Evolutionary conservation across 2,888 invertebrate species (phyloP).

Genomic region (Perdita meconis): DNA sequence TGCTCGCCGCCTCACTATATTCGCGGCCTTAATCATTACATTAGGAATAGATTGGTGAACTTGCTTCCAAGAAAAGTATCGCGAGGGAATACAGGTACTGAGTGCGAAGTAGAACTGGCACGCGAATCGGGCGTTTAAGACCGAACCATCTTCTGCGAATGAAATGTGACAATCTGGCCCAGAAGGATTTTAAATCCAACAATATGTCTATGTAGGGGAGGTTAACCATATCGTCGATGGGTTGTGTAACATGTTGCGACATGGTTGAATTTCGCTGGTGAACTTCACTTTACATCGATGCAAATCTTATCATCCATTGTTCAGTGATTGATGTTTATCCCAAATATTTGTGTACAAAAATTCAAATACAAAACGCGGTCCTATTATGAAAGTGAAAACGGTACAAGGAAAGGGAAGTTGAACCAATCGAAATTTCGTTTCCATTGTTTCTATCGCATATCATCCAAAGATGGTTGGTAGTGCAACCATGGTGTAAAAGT

Average conservation of each 20-base stretch:
- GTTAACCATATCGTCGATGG: slow-evolving; percentile 40
- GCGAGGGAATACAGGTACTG: slow-evolving; percentile 8
- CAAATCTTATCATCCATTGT: no score
- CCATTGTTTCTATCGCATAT: no score
- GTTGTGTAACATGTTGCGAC: slow-evolving; percentile 12
- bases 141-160: slow-evolving; percentile 28
- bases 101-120: slow-evolving; percentile 36
- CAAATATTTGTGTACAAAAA: no score
- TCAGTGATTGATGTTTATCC: no score
- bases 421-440: no score
- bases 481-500: slow-evolving; percentile 21
- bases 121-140: slow-evolving; percentile 3
- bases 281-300: no score
- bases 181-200: slow-evolving; percentile 15
- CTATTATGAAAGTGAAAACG: no score
- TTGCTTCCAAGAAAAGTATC: slow-evolving; percentile 47
- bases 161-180: background rate
- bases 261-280: background rate
- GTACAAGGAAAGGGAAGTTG: no score
- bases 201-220: slow-evolving; percentile 12
- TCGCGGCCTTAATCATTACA: no score
- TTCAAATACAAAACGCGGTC: no score
- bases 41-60: slow-evolving; percentile 12
- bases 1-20: no score
- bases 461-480: no score